Base-by-base conservation (phyloP, 2,797 vertebrate genomes). In the Myoxocephalus aenaeus region DNA sequence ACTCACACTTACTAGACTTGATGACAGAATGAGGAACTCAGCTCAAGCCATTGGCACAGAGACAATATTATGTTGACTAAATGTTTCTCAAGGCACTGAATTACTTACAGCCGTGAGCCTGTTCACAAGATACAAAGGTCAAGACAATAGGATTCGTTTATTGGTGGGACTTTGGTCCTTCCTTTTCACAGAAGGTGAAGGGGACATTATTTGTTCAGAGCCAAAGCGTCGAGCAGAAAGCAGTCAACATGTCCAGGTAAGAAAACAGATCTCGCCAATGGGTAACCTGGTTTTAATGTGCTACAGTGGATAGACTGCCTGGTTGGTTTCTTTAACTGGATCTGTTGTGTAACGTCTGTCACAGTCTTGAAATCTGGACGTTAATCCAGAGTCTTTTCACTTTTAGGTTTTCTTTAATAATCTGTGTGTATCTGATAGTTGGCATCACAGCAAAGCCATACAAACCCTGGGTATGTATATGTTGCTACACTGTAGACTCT, bases 241-340 rank as follows among this genome's bases (percentile, higher is more conserved):
- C 46, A 83, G 42, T 66, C 54, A 46, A 66, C 56, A 95, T 95
- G 95, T 84, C 91, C 70, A 92, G 93, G 95, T 96, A 87, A 86
- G 91, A 74, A 44, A 66, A 64, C 20, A 25, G 3, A 70, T 50
- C 25, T 62, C 32, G 34, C 65, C 29, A 40, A 53, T 17, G 0
- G 10, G 1, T 74, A 42, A 17, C 17, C 2, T 67, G n/a, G 1
- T 56, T 73, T 40, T 32, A 25, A 75, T 65, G 25, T 66, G 62
- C 53, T 7, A 69, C 20, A 12, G 6, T 20, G 9, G 64, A 1
- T 8, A 38, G 7, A 63, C 2, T 32, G 4, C 6, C 1, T 7
- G 14, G 14, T 29, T 75, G 29, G 17, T 54, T 66, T 69, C 51
- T 74, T 22, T 48, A n/a, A 34, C 22, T 22, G 11, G 5, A 36